Conservation (phyloP, 2,113 vertebrate genomes). For the Thamnaconus septentrionalis region DNA sequence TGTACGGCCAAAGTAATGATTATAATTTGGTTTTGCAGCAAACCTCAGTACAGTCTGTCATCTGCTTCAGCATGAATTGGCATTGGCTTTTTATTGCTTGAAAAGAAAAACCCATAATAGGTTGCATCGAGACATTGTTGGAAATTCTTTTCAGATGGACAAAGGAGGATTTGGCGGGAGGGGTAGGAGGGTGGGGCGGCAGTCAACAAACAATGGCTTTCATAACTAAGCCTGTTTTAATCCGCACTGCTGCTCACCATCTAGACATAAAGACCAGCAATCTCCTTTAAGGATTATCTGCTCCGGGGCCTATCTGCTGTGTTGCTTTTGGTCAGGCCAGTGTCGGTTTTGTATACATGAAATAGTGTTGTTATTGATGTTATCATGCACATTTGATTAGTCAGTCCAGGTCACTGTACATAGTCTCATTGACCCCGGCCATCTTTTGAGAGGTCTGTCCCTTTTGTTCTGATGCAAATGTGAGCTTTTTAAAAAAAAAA, state of each 20-base stretch:
- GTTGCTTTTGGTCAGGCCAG: conserved; percentile 24
- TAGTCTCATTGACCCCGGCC: not conserved
- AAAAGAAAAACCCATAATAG: no score
- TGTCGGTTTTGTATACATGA: conserved; percentile 39
- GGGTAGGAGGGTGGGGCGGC: not conserved
- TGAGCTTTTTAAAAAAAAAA: no score
- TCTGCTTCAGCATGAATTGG: no score
- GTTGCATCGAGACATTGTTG: not conserved
- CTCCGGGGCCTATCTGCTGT: conserved; percentile 42
- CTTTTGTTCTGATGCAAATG: no score
- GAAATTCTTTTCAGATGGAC: conserved; percentile 13
- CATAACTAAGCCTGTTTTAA: conserved; percentile 60
- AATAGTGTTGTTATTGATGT: conserved; percentile 22
- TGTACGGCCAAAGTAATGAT: not conserved
- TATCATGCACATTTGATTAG: conserved; percentile 7
- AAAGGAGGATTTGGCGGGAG: not conserved
- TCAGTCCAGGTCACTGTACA: not conserved
- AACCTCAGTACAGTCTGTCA: conserved; percentile 5
- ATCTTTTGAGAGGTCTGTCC: not conserved
- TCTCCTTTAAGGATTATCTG: conserved; percentile 67
- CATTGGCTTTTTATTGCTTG: no score
- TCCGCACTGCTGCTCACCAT: conserved; percentile 49
- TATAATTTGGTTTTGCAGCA: conserved; percentile 7
- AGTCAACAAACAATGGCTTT: conserved; percentile 47
- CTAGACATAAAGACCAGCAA: conserved; percentile 49